Conservation (phyloP, 2,797 vertebrate genomes). For the Sebastes diaconus region DNA sequence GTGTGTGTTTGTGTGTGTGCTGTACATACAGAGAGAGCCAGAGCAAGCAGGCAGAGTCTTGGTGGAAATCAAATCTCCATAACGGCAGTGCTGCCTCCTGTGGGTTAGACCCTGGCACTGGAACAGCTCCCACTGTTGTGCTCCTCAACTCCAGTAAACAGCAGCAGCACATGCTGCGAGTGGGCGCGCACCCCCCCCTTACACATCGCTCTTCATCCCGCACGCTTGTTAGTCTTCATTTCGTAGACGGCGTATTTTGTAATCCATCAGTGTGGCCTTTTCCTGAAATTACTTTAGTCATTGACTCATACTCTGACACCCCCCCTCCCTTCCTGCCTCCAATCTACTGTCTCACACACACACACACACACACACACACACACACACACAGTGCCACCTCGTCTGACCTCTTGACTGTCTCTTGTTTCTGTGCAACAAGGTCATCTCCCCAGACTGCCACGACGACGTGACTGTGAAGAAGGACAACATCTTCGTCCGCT, state of each 20-base stretch:
- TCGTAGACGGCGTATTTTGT: slow-evolving; percentile 22
- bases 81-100: slow-evolving; percentile 37
- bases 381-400: neutral
- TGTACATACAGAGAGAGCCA: neutral
- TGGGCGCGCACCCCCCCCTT: neutral
- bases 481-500: slow-evolving; percentile 85
- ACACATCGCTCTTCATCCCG: slow-evolving; percentile 12
- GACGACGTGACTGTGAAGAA: slow-evolving; percentile 85
- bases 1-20: neutral
- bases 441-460: slow-evolving; percentile 86
- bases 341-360: neutral
- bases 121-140: slow-evolving; percentile 22
- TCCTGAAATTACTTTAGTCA: slow-evolving; percentile 30
- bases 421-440: slow-evolving; percentile 71
- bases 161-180: slow-evolving; percentile 24
- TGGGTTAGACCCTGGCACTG: slow-evolving; percentile 25
- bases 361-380: neutral
- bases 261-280: slow-evolving; percentile 52
- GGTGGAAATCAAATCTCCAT: slow-evolving; percentile 39
- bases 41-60: slow-evolving; percentile 3
- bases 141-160: slow-evolving; percentile 27
- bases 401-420: slow-evolving; percentile 41
- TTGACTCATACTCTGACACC: slow-evolving; percentile 8
- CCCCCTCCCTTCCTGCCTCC: neutral
- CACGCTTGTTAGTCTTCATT: slow-evolving; percentile 19